phyloP scores from a whole-genome alignment of 2,888 invertebrate genomes.

The Acleris laterana region DNA sequence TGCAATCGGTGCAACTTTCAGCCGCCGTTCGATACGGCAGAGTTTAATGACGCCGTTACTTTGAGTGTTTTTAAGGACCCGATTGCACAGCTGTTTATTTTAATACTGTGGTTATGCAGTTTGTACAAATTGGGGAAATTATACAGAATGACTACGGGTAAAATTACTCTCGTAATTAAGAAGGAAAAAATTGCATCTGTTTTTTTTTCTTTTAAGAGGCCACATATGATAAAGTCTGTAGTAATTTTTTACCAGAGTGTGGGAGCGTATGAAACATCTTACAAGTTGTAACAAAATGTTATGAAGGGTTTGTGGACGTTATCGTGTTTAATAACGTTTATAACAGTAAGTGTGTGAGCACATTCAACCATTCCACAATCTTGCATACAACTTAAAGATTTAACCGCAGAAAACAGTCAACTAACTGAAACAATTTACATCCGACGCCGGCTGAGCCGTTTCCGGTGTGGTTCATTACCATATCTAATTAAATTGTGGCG shows the following conservation, averaged over 20 bases:
- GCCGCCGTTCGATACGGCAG: constrained; percentile 15
- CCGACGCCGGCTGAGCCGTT: constrained; percentile 42
- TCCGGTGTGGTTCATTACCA: constrained; percentile 57
- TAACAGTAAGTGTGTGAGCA: too few relatives aligned
- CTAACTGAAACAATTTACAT: constrained; percentile 53
- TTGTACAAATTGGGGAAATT: too few relatives aligned
- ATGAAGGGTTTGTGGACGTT: too few relatives aligned
- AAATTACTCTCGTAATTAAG: too few relatives aligned
- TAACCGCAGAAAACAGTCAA: constrained; percentile 32
- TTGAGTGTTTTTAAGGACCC: constrained; percentile 16
- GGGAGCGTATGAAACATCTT: too few relatives aligned
- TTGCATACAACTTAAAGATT: constrained; percentile 1
- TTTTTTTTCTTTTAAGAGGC: too few relatives aligned
- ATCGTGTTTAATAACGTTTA: too few relatives aligned
- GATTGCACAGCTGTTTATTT: constrained; percentile 3
- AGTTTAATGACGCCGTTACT: constrained; percentile 8
- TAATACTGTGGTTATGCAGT: neutral
- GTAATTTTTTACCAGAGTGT: too few relatives aligned
- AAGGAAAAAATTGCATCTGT: too few relatives aligned
- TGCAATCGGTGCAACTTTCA: constrained; percentile 46
- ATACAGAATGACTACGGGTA: too few relatives aligned
- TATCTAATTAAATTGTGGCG: constrained; percentile 57
- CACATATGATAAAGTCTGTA: too few relatives aligned
- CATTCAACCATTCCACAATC: neutral
- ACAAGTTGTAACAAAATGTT: too few relatives aligned